phyloP scores from a whole-genome alignment of 2,113 vertebrate genomes.

The Leucosticte australis region DNA sequence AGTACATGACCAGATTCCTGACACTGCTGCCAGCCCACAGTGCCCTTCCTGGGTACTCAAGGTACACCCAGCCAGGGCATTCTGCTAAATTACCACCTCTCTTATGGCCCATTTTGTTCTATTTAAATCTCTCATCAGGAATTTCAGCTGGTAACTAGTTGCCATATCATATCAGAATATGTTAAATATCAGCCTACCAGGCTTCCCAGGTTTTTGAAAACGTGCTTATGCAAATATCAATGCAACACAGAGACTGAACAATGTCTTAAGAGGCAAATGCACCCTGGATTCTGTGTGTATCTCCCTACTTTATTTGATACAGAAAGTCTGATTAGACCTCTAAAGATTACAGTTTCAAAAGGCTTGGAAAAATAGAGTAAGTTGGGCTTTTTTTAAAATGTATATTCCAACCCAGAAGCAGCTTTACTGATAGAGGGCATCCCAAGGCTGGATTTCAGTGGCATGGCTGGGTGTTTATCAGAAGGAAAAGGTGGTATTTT shows the following conservation, averaged over 20 bases:
- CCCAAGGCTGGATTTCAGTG: not conserved
- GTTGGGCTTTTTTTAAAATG: not conserved
- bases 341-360: not conserved
- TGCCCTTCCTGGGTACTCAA: not conserved
- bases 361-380: not conserved
- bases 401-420: not conserved
- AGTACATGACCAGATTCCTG: not conserved
- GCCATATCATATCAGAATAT: not conserved
- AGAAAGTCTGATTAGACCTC: not conserved
- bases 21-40: not conserved
- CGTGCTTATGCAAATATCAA: not conserved
- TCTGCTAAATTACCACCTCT: not conserved
- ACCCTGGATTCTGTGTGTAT: not conserved
- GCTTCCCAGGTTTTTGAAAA: not conserved
- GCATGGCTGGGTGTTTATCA: not conserved
- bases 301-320: not conserved
- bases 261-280: not conserved
- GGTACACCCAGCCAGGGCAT: not conserved
- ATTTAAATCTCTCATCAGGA: not conserved
- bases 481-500: not conserved
- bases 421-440: not conserved
- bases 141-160: not conserved
- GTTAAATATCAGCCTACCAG: not conserved
- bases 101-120: not conserved
- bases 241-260: not conserved